These are phyloP conservation scores for Urechis unicinctus DNA, from an alignment of 2,888 invertebrate species.

Conservation along the genomic window DNA sequence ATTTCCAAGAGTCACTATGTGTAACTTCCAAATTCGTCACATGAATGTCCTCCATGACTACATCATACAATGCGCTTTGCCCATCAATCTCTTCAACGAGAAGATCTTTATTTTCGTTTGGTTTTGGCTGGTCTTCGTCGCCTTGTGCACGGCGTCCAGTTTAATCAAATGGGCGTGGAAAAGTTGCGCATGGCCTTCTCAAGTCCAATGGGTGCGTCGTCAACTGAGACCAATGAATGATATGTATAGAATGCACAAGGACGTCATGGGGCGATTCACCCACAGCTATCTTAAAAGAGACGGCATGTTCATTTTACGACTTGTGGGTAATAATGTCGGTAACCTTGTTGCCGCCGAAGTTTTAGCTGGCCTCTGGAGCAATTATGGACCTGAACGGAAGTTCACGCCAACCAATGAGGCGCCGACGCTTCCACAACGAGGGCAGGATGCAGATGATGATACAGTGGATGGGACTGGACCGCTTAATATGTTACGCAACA, in stretches of 20 bases:
- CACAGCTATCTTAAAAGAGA: background rate
- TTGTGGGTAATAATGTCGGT: background rate
- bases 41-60: background rate
- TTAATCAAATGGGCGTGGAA: background rate
- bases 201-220: background rate
- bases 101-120: constrained; percentile 1
- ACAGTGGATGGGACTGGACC: too few relatives aligned
- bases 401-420: background rate
- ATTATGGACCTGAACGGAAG: background rate
- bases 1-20: constrained; percentile 5
- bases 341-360: background rate
- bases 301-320: background rate
- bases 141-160: background rate
- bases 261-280: background rate
- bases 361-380: background rate
- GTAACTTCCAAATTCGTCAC: constrained; percentile 1
- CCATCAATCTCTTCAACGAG: background rate
- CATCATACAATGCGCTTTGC: background rate
- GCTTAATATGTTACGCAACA: too few relatives aligned
- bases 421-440: constrained; percentile 12
- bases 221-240: background rate
- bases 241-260: background rate
- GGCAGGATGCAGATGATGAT: too few relatives aligned
- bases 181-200: background rate
- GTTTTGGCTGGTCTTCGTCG: background rate